Conservation (phyloP, 2,888 invertebrate species). For the Scrobipalpa costella region DNA sequence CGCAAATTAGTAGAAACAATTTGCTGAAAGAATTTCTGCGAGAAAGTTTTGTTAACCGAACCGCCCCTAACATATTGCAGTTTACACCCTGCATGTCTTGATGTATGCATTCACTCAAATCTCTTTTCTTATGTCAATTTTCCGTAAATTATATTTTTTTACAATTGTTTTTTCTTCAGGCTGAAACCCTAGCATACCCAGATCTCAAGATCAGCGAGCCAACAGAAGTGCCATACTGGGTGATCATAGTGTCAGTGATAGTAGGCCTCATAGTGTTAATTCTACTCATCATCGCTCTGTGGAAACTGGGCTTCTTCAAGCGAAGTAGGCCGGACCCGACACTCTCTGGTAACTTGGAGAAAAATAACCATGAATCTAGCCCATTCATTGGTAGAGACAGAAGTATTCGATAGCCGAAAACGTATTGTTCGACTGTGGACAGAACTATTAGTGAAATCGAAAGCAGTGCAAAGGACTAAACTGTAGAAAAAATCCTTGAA, state of each 20-base stretch:
- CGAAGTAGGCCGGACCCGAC: constrained; percentile 92
- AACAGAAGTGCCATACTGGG: constrained; percentile 90
- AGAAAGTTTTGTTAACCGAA: too few species aligned
- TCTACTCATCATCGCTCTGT: constrained; percentile 88
- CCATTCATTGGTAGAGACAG: constrained; percentile 80
- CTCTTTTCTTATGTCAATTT: too few species aligned
- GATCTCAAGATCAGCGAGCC: constrained; percentile 88
- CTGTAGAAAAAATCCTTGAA: constrained; percentile 5
- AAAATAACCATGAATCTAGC: constrained; percentile 85
- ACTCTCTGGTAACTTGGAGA: constrained; percentile 88
- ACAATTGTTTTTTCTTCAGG: constrained; percentile 74
- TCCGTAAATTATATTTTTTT: neutral
- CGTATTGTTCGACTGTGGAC: constrained; percentile 38
- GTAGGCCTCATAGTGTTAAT: constrained; percentile 92
- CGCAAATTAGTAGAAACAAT: too few species aligned
- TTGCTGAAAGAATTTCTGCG: too few species aligned
- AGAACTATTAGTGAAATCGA: constrained; percentile 20
- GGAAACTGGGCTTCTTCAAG: constrained; percentile 96
- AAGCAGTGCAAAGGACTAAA: constrained; percentile 2
- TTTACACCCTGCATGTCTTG: too few species aligned
- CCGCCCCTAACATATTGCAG: too few species aligned
- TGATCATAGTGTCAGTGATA: constrained; percentile 91
- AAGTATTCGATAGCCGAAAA: constrained; percentile 71
- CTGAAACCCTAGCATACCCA: constrained; percentile 91
- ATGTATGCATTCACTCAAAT: too few species aligned